phyloP scores from a whole-genome alignment of 2,797 vertebrate species.

The Rousettus madagascariensis region DNA sequence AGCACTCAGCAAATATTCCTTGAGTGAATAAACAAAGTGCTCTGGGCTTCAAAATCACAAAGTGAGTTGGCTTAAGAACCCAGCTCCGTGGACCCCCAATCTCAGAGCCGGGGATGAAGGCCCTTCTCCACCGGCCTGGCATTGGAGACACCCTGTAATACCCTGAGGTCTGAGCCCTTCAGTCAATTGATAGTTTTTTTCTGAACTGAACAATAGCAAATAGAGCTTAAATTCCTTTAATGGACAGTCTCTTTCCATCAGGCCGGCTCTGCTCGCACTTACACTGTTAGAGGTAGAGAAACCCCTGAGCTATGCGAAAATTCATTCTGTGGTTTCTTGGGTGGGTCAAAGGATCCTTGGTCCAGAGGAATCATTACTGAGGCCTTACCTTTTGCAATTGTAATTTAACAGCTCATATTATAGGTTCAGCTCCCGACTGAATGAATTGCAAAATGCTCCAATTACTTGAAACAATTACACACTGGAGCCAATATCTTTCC shows the following conservation, averaged over 20 bases:
- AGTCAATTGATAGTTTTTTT: neutral
- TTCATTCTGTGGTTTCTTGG: neutral
- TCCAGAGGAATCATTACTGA: neutral
- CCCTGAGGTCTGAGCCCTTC: neutral
- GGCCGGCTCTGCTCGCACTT: neutral
- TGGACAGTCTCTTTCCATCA: neutral
- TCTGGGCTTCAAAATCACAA: neutral
- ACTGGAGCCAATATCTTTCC: neutral
- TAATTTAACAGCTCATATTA: neutral
- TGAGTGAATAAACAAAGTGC: neutral
- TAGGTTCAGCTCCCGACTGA: neutral
- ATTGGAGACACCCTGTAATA: neutral
- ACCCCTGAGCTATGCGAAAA: neutral
- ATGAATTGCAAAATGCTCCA: neutral
- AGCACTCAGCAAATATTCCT: slow-evolving; percentile 11
- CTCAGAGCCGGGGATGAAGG: neutral
- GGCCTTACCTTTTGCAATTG: neutral
- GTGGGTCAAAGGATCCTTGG: neutral
- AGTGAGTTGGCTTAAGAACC: neutral
- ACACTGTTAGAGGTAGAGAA: neutral
- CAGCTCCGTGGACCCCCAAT: neutral
- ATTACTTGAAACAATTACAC: neutral
- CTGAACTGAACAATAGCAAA: neutral
- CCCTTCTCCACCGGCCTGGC: neutral
- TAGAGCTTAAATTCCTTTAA: neutral